These are phyloP conservation scores for Temnothorax nylanderi DNA, from an alignment of 1,140 invertebrate genomes.

Conservation along the genomic window DNA sequence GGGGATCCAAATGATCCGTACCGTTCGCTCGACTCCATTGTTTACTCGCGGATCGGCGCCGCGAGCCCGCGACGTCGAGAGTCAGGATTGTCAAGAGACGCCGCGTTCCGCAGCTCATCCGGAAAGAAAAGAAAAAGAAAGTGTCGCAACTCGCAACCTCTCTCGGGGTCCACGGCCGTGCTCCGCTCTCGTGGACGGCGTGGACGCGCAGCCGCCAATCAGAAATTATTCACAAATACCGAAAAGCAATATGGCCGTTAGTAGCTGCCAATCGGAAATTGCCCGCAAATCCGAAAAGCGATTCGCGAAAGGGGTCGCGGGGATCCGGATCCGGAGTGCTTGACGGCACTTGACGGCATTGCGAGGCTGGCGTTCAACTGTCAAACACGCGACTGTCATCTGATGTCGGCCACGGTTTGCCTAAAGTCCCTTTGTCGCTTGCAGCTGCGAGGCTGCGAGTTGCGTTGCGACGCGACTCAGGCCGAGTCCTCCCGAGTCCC, in stretches of 20 bases:
- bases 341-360: background rate
- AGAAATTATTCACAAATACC: slow-evolving; percentile 19
- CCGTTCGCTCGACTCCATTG: background rate
- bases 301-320: background rate
- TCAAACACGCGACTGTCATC: no score
- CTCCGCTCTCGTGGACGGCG: background rate
- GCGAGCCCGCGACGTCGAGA: background rate
- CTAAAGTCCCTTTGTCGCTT: background rate
- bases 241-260: slow-evolving; percentile 36
- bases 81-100: background rate
- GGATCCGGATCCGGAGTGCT: no score
- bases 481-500: background rate
- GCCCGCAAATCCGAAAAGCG: background rate
- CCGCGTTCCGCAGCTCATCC: background rate
- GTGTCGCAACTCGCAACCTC: slow-evolving; percentile 1
- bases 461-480: background rate
- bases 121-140: background rate
- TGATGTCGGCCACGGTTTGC: no score
- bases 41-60: background rate
- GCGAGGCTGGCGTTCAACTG: background rate
- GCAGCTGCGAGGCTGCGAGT: no score
- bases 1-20: no score
- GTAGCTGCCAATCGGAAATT: slow-evolving; percentile 19
- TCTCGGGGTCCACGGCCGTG: background rate
- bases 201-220: slow-evolving; percentile 22